These are phyloP conservation scores for Trachymyrmex septentrionalis DNA, from an alignment of 1,140 invertebrate genomes.

Conservation along the genomic window DNA sequence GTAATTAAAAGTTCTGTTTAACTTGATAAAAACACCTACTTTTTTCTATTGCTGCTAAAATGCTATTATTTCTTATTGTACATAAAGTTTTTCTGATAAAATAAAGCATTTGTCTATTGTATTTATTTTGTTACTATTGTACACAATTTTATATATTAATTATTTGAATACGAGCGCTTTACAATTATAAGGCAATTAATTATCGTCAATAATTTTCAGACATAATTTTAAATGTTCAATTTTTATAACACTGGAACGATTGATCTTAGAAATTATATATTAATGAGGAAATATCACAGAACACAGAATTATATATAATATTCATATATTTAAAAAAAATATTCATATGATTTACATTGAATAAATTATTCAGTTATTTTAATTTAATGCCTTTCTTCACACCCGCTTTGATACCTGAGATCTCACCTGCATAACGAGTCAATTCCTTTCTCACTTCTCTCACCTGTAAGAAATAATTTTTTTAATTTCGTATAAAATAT, in stretches of 20 bases:
- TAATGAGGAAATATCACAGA: background rate
- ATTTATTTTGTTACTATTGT: constrained; percentile 53
- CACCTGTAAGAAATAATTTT: constrained; percentile 87
- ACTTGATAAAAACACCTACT: constrained; percentile 1
- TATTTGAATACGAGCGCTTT: background rate
- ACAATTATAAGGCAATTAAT: too few relatives aligned
- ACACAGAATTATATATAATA: background rate
- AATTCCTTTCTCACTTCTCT: constrained; percentile 93
- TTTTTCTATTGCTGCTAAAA: constrained; percentile 71
- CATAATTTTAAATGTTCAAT: background rate
- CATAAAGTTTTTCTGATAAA: constrained; percentile 70
- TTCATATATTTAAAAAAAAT: constrained; percentile 25
- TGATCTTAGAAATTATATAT: background rate
- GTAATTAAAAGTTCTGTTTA: constrained; percentile 30
- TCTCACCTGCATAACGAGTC: constrained; percentile 94
- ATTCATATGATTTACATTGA: constrained; percentile 1
- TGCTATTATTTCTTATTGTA: constrained; percentile 76
- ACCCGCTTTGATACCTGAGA: constrained; percentile 95
- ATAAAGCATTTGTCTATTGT: constrained; percentile 77
- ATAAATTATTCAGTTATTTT: constrained; percentile 86
- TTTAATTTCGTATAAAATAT: background rate
- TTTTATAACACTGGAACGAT: background rate
- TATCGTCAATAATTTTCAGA: background rate
- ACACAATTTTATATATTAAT: constrained; percentile 44
- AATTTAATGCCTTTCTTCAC: constrained; percentile 95